Evolutionary conservation across 1,140 invertebrate genomes (phyloP).

Genomic region (Hesperophylax magnus): DNA sequence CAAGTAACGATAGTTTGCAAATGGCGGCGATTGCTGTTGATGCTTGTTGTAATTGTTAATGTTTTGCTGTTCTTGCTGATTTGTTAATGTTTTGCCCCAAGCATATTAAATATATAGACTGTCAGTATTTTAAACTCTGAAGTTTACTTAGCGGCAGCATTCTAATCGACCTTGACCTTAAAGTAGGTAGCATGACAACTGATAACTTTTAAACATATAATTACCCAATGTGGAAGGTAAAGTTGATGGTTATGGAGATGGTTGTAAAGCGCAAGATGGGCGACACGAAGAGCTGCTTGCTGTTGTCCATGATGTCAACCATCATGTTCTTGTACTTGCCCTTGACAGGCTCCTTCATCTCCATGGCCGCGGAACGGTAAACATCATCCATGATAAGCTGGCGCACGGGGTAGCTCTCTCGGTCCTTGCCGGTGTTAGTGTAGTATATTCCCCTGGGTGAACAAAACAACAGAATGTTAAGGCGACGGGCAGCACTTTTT

Average conservation of each 20-base stretch:
- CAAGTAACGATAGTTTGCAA: no score
- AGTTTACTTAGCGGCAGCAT: no score
- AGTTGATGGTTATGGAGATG: constrained; percentile 88
- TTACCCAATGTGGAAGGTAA: constrained; percentile 89
- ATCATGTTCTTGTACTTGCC: constrained; percentile 80
- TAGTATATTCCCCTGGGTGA: constrained; percentile 77
- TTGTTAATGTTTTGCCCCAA: no score
- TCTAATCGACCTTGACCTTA: no score
- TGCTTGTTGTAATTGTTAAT: no score
- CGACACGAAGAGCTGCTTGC: constrained; percentile 82
- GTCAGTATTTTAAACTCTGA: no score
- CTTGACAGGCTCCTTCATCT: constrained; percentile 71
- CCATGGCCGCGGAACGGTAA: constrained; percentile 64
- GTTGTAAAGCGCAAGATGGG: constrained; percentile 86
- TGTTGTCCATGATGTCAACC: constrained; percentile 83
- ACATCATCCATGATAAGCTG: constrained; percentile 81
- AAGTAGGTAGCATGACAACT: no score
- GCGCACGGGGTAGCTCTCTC: constrained; percentile 83
- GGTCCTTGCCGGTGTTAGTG: constrained; percentile 82
- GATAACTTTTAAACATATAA: constrained; percentile 49
- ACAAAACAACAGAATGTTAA: background rate
- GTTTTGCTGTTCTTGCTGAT: no score
- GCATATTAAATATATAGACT: no score
- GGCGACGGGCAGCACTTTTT: no score
- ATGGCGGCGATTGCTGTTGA: no score